Evolutionary conservation across 2,113 vertebrate genomes (phyloP).

Genomic region (Leucoraja erinaceus): DNA sequence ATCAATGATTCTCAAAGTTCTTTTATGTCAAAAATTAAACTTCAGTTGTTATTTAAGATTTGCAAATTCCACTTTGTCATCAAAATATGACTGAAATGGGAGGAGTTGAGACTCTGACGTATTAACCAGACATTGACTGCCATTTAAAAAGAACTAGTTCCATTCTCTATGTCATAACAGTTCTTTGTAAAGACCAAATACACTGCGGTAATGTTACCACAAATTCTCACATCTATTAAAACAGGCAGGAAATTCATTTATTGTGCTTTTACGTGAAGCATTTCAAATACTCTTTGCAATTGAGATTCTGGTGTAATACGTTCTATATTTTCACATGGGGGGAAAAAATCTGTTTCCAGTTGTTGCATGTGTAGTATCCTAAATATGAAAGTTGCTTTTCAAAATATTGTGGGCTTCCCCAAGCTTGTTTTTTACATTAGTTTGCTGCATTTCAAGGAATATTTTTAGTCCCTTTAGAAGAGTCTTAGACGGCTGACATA

Average conservation of each 20-base stretch:
- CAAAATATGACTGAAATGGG: not conserved
- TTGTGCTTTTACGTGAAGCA: not conserved
- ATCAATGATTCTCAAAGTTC: not conserved
- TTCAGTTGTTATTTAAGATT: not conserved
- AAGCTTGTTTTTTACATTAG: not conserved
- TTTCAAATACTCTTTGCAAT: not conserved
- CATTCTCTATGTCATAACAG: not conserved
- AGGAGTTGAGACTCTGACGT: not conserved
- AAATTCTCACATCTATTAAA: not conserved
- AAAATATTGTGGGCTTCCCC: not conserved
- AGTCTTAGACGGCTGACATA: not conserved
- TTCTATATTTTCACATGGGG: not conserved
- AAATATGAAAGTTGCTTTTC: not conserved
- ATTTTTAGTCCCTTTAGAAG: not conserved
- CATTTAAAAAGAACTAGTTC: not conserved
- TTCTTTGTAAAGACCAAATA: not conserved
- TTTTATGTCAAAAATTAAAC: conserved; percentile 9
- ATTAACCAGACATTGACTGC: not conserved
- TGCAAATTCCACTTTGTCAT: not conserved
- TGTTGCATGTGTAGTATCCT: not conserved
- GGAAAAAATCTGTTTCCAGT: not conserved
- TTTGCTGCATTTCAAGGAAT: not conserved
- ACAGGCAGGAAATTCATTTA: not conserved
- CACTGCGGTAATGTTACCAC: not conserved
- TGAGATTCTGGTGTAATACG: not conserved